Evolutionary conservation across 64 coral and sea anemone species (phyloP).

Genomic region (Astreopora myriophthalma): DNA sequence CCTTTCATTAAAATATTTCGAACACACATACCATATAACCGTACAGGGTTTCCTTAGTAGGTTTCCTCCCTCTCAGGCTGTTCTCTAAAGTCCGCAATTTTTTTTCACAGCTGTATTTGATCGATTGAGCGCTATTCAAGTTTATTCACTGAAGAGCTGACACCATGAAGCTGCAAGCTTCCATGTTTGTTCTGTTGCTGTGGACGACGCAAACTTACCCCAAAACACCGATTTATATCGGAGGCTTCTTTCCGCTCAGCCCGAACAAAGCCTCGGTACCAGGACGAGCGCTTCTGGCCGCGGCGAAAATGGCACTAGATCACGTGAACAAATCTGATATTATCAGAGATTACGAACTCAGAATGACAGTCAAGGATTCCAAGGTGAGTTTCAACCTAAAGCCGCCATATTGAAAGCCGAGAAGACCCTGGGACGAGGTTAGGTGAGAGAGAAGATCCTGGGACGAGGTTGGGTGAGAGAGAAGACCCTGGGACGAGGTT

Average conservation of each 20-base stretch:
- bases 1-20: too few relatives aligned
- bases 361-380: constrained; percentile 86
- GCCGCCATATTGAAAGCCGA: too few relatives aligned
- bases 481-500: too few relatives aligned
- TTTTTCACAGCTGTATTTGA: neutral
- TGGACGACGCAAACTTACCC: neutral
- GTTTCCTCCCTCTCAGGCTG: too few relatives aligned
- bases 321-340: constrained; percentile 81
- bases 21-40: too few relatives aligned
- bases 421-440: too few relatives aligned
- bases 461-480: too few relatives aligned
- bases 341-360: constrained; percentile 62
- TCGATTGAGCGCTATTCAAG: neutral
- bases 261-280: constrained; percentile 94
- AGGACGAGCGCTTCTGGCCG: constrained; percentile 58
- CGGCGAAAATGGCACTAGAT: constrained; percentile 71
- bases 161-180: neutral
- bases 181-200: neutral
- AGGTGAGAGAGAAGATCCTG: too few relatives aligned
- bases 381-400: constrained; percentile 39
- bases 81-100: too few relatives aligned
- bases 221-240: constrained; percentile 66
- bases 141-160: neutral
- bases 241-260: constrained; percentile 86
- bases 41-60: too few relatives aligned